These are phyloP conservation scores for Acridotheres tristis DNA, from an alignment of 2,797 vertebrate genomes.

Conservation along the genomic window DNA sequence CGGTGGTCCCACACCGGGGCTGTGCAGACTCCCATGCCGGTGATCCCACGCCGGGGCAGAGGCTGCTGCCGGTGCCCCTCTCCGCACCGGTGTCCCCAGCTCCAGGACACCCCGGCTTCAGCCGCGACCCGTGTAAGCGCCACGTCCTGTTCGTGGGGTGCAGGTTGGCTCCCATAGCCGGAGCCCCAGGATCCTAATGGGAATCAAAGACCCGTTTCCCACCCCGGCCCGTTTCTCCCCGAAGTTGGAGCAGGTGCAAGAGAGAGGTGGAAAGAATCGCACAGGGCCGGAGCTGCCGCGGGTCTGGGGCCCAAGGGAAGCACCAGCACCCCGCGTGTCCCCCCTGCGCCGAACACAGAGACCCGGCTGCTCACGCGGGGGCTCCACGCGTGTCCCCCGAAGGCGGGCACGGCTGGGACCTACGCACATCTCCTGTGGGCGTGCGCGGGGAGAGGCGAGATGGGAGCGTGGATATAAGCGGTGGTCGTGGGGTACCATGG, in stretches of 20 bases:
- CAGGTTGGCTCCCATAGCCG: neutral
- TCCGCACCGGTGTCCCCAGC: fast-evolving
- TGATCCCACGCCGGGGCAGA: no score
- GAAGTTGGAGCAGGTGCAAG: no score
- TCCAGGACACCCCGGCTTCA: neutral
- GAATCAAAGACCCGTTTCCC: neutral
- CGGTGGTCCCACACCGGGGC: no score
- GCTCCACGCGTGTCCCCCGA: neutral
- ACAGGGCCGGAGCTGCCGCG: neutral
- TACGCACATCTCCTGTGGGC: neutral
- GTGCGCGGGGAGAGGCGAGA: neutral
- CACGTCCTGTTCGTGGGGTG: fast-evolving
- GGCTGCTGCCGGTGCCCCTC: neutral
- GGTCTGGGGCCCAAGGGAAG: neutral
- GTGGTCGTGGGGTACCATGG: fast-evolving
- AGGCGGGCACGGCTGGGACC: no score
- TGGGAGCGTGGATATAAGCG: no score
- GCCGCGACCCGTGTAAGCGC: neutral
- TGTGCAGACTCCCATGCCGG: no score
- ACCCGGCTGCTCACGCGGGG: neutral
- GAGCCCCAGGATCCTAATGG: neutral
- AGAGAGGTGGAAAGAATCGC: neutral
- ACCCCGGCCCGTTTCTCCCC: neutral
- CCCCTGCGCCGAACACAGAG: neutral
- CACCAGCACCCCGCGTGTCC: neutral